These are phyloP conservation scores for Ptilodon capucinus DNA, from an alignment of 2,888 invertebrate species.

Conservation along the genomic window DNA sequence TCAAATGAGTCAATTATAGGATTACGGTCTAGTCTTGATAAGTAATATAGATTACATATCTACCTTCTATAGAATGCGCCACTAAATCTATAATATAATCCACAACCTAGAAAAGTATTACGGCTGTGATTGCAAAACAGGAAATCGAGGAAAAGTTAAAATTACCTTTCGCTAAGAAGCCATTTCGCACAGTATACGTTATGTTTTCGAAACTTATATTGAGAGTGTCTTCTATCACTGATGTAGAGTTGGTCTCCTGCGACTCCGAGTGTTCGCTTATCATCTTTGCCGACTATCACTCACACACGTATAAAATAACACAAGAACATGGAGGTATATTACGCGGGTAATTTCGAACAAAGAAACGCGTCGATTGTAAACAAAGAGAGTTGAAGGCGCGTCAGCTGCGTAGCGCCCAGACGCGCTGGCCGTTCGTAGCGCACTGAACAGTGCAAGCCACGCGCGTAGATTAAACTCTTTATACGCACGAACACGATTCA, in stretches of 20 bases:
- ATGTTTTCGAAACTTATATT: constrained; percentile 87
- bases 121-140: neutral
- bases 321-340: constrained; percentile 8
- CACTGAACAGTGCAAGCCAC: constrained; percentile 10
- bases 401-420: constrained; percentile 40
- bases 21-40: no score
- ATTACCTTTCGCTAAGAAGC: constrained; percentile 81
- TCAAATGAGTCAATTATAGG: no score
- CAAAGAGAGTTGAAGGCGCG: constrained; percentile 51
- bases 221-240: constrained; percentile 72
- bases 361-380: constrained; percentile 61
- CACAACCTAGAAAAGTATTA: no score
- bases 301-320: constrained; percentile 21
- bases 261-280: constrained; percentile 64
- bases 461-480: neutral
- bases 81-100: no score
- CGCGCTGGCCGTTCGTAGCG: constrained; percentile 31
- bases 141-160: neutral
- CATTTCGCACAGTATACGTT: constrained; percentile 84
- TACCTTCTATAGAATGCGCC: no score
- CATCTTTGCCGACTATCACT: constrained; percentile 58
- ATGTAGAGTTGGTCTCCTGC: constrained; percentile 66
- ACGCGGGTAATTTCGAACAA: constrained; percentile 51
- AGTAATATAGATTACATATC: no score
- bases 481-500: neutral